Percentiles rank a stretch among this genome's conserved stretches.
phyloP scores from a whole-genome alignment of 1,140 invertebrate species.

The Lucilia sericata region DNA sequence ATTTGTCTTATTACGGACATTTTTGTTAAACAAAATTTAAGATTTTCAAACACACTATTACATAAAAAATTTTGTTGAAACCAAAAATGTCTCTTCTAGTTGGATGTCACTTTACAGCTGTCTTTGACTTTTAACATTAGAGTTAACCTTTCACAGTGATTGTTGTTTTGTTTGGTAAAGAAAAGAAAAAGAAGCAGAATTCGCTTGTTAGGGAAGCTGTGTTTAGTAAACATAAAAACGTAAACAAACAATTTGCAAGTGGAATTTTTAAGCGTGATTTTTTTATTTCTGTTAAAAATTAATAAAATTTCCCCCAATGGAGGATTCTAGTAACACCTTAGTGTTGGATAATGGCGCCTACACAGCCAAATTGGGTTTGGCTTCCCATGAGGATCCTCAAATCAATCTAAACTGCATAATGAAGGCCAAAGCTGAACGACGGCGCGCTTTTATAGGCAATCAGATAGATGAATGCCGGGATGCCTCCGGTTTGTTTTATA shows the following conservation, averaged over 20 bases:
- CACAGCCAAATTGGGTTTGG: slow-evolving; percentile 85
- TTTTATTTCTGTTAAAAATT: background rate
- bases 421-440: slow-evolving; percentile 96
- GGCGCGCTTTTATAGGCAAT: slow-evolving; percentile 92
- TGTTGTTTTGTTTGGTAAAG: background rate
- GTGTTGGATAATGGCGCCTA: slow-evolving; percentile 91
- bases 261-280: slow-evolving; percentile 25
- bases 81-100: background rate
- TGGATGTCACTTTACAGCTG: slow-evolving; percentile 30
- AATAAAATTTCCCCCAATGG: slow-evolving; percentile 1
- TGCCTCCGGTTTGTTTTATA: slow-evolving; percentile 93
- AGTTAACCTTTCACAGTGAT: background rate
- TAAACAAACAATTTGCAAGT: slow-evolving; percentile 4
- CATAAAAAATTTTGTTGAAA: slow-evolving; percentile 45
- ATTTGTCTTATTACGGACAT: slow-evolving; percentile 47
- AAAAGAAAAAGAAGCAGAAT: background rate
- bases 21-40: slow-evolving; percentile 29
- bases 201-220: slow-evolving; percentile 6
- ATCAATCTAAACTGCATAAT: slow-evolving; percentile 94
- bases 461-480: slow-evolving; percentile 97
- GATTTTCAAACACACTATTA: slow-evolving; percentile 42
- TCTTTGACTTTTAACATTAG: background rate
- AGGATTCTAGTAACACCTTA: slow-evolving; percentile 50
- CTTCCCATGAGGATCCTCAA: slow-evolving; percentile 75
- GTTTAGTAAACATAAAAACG: background rate